Base-by-base conservation (phyloP, 2,797 vertebrate species). In the Argentina silus region DNA sequence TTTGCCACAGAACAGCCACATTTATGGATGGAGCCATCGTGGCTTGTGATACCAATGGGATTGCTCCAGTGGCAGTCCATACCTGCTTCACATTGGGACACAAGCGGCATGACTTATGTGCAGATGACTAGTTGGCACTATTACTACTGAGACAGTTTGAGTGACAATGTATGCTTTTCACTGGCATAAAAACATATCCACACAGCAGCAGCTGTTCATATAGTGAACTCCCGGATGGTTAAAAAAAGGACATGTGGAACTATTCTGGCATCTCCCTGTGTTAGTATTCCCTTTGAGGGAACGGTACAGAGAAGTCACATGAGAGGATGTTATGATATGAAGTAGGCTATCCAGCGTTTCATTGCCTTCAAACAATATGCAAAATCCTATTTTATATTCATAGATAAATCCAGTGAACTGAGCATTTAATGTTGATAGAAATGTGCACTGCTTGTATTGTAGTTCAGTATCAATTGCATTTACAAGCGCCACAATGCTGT, bases 71-170 rank as follows among this genome's bases (percentile, higher is more conserved):
- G 81, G 76, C 64, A 61, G 84, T 70, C 76, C 83, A 83, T 85
- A 87, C 80, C 82, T 81, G 74, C 81, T 85, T 83, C 76, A 69
- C 77, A 79, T 50, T 72, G 82, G 87, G 84, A 79, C 71, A 73
- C 78, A 79, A 75, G 86, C 85, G 72, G 82, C 75, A 53, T 69
- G 81, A 75, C 63, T 86, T 80, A 70, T 65, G 61, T 76, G 61
- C 83, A 85, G 86, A 90, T 89, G 79, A 67, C 77, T 72, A 87
- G 87, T 86, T 89, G 85, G 85, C 78, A 81, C 72, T 60, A 65
- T 88, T 85, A 87, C 85, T 86, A 86, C 83, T 69, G 83, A 78
- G 83, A 91, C 85, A 86, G 88, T 91, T 91, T 90, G 89, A 83
- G 68, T 70, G 77, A 81, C 84, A 62, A 88, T 88, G 82, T 85